Conservation (phyloP, 2,113 vertebrate species). For the Pseudonaja textilis region DNA sequence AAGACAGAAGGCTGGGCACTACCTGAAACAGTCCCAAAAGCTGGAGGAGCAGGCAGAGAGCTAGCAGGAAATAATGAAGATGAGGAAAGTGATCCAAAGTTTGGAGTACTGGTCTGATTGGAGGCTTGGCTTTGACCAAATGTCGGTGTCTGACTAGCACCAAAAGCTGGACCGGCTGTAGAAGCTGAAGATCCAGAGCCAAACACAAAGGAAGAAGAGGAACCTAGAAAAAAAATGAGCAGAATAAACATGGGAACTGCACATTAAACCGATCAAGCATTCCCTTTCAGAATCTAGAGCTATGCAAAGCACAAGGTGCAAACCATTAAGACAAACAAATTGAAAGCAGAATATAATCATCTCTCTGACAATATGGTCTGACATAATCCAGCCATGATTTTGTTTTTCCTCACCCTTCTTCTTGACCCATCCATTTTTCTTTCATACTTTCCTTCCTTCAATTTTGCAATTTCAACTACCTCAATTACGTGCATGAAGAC, state of each 20-base stretch:
- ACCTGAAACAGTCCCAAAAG: constrained; percentile 83
- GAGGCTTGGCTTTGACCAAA: constrained; percentile 80
- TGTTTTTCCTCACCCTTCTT: not conserved
- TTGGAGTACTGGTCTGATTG: constrained; percentile 67
- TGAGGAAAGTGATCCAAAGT: constrained; percentile 77
- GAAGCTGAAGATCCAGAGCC: constrained; percentile 67
- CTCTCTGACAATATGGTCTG: not conserved
- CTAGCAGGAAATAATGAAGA: constrained; percentile 72
- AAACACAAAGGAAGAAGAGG: constrained; percentile 77
- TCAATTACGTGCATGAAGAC: not conserved
- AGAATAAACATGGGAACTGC: not conserved
- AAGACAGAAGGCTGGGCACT: constrained; percentile 78
- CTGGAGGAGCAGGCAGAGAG: constrained; percentile 72
- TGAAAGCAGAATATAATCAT: not conserved
- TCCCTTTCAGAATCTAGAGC: not conserved
- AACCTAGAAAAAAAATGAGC: constrained; percentile 50
- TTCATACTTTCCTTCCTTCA: not conserved
- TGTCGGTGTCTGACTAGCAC: constrained; percentile 75
- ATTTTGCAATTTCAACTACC: not conserved
- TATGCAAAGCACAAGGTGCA: not conserved
- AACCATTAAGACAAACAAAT: not conserved
- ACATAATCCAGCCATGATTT: not conserved
- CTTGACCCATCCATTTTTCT: not conserved
- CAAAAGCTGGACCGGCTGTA: constrained; percentile 74
- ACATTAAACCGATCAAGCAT: not conserved